Base-by-base conservation (phyloP, 2,888 invertebrate species). In the Amphipyra berbera region DNA sequence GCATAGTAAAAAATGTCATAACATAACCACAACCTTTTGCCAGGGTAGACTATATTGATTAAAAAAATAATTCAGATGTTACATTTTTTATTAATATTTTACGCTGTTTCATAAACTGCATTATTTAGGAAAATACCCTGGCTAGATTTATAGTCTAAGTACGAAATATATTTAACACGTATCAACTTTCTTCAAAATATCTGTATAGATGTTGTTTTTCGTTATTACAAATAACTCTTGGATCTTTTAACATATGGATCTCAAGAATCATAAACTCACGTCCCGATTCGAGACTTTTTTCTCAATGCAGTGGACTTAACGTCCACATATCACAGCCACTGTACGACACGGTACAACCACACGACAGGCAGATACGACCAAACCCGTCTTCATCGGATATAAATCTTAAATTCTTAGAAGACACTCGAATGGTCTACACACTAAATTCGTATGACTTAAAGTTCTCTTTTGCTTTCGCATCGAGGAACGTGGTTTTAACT, bases 251-350 rank as follows among this genome's bases (percentile, higher is more conserved):
- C 90, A 89, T 88, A 90, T 90, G 88, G 78, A 87, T 87, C 87
- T 61, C 73, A 76, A 82, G 81, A 82, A 81, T 79, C 68, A 48
- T 54, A 27, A 46, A 54, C 58, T 69, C 61, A 64, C 21, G 63
- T 78, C 77, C 67, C 73, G 38, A 30, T 68, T 79, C 63, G 74
- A 82, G 77, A 81, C 72, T 63, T 61, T 61, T 68, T 73, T 66
- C 68, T 66, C 64, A 58, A 61, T 60, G 59, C 73, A 78, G 72
- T 79, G 70, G 74, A 76, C 58, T 67, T 54, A 30, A 55, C 21
- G 60, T 74, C 75, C 80, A 82, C 66, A 65, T 88, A 90, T 93
- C 93, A 93, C 93, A 92, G 91, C 90, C 92, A 88, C 86, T 88
- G 82, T 87, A 87, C 85, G 87, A 88, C 83, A 86, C 85, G 86